Evolutionary conservation across 2,797 vertebrate genomes (phyloP), one percentile per base, ranked within the genome.

Genomic region (Sebastes matsubarae): DNA sequence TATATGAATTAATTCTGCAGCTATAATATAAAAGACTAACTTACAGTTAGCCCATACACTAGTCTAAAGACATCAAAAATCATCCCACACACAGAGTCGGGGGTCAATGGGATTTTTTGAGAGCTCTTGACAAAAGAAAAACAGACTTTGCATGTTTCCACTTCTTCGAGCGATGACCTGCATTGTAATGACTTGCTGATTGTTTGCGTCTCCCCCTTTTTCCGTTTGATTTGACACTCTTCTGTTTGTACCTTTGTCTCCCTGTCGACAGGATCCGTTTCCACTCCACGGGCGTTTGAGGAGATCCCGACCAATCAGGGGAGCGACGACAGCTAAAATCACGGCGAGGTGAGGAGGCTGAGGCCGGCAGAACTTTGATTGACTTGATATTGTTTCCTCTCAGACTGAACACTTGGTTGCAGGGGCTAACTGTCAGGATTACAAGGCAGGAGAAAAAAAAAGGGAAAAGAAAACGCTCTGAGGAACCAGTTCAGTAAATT

Each of bases 401-500:
- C 24, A 72, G 72, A 88, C 81, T 74, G 30, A 88, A 77, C 70
- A 10, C 34, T 83, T 57, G 71, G 77, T 71, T 75, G 46, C 14
- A 14, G 66, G 36, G 75, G 65, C 34, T 70, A 74, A 81, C 75
- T 75, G 59, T 75, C 77, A 64, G 57, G 60, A 68, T 72, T 34
- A 63, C 25, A 12, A 75, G 67, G 63, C 27, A 25, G 11, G 5
- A 2, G 1, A 16, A 20, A 46, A 46, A 61, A 36, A 50, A 50
- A 20, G 46, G 46, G 8, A 72, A 71, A 68, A 52, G 55, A 20
- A 50, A 64, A 61, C 7, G 20, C 58, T 70, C 32, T 13, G 54
- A 90, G 75, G 77, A 88, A 84, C 30, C 46, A 77, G 79, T 79
- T 89, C 58, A 87, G 89, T 89, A 92, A 93, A 92, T 92, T 87